Evolutionary conservation across 2,888 invertebrate species (phyloP).

Genomic region (Saturnia japonica): DNA sequence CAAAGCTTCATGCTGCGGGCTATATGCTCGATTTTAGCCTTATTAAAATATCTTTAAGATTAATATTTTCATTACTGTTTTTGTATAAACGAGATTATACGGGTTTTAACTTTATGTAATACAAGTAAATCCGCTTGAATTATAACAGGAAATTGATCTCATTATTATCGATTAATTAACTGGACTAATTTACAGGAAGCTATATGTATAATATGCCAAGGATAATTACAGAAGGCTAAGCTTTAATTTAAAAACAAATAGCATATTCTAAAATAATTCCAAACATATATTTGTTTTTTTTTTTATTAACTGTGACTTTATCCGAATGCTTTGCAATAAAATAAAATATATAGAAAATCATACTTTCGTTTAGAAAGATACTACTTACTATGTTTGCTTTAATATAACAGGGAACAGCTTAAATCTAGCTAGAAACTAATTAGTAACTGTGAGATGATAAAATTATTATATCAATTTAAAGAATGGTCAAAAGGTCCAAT

Average conservation of each 20-base stretch:
- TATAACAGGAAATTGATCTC: conserved; percentile 33
- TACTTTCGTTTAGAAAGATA: neutral
- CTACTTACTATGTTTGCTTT: neutral
- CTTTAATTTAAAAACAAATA: neutral
- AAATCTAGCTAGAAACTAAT: neutral
- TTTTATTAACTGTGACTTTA: neutral
- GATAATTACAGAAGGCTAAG: neutral
- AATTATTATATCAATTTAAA: conserved; percentile 7
- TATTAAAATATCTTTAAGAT: conserved; percentile 56
- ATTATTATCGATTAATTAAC: conserved; percentile 33
- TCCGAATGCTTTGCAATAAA: neutral
- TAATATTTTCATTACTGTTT: conserved; percentile 18
- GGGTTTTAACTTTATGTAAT: neutral
- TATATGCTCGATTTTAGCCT: conserved; percentile 57
- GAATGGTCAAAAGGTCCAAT: conserved; percentile 13
- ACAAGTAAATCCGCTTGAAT: conserved; percentile 5
- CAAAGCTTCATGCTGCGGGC: conserved; percentile 42
- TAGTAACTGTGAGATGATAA: neutral
- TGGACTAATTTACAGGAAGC: neutral
- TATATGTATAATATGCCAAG: neutral
- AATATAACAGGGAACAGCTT: neutral
- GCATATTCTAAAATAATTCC: neutral
- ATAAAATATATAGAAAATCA: neutral
- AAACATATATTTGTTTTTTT: neutral
- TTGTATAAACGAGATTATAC: neutral